Evolutionary conservation across 2,113 vertebrate species (phyloP).

Genomic region (Cyprinus carpio): DNA sequence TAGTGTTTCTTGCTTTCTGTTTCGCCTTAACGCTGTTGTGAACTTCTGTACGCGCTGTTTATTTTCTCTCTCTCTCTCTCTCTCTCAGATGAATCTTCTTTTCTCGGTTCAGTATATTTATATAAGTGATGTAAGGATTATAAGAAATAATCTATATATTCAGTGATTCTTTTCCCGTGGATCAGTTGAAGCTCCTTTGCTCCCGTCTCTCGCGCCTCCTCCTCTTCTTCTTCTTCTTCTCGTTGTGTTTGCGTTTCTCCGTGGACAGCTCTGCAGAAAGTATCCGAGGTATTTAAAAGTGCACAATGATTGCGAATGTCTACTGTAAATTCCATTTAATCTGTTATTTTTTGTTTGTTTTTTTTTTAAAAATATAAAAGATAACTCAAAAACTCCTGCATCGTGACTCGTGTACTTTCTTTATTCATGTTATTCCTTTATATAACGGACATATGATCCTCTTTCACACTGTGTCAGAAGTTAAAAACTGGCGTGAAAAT

Average conservation of each 20-base stretch:
- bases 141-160: slow-evolving; percentile 81
- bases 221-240: slow-evolving; percentile 74
- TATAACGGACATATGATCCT: no score
- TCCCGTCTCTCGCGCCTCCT: slow-evolving; percentile 59
- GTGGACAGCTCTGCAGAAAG: slow-evolving; percentile 81
- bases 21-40: slow-evolving; percentile 83
- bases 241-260: slow-evolving; percentile 76
- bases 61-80: slow-evolving; percentile 44
- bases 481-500: no score
- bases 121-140: slow-evolving; percentile 86
- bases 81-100: slow-evolving; percentile 58
- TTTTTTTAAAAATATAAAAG: slow-evolving; percentile 88
- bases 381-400: slow-evolving; percentile 61
- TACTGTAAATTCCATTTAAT: slow-evolving; percentile 86
- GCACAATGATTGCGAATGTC: slow-evolving; percentile 84
- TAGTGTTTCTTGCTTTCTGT: slow-evolving; percentile 71
- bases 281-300: slow-evolving; percentile 82
- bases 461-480: no score
- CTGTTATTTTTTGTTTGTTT: slow-evolving; percentile 83
- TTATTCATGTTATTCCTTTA: background rate
- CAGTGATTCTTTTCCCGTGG: slow-evolving; percentile 77
- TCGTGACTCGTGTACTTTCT: no score
- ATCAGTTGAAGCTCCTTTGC: slow-evolving; percentile 68
- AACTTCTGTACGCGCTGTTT: slow-evolving; percentile 78
- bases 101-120: slow-evolving; percentile 80